Base-by-base conservation (phyloP, 2,113 vertebrate genomes). In the Hippopotamus amphibius region DNA sequence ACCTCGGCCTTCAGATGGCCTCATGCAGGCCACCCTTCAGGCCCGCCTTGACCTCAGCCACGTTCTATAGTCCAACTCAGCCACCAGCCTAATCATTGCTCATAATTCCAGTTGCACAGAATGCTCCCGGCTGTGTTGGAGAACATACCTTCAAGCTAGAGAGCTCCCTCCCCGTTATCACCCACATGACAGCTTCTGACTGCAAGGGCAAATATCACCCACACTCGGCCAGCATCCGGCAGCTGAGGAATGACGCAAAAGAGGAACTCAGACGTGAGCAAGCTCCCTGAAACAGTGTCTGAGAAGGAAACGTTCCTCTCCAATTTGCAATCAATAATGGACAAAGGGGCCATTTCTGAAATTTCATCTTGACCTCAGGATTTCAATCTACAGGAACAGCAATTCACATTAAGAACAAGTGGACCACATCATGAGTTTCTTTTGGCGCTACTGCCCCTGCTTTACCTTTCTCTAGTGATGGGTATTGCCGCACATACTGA, bases 121-220 rank as follows among this genome's bases (percentile, higher is more conserved):
- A 88, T 0, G 3, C 21, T 57, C 41, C 41, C 30, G 71, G 46
- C 65, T 8, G 3, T 37, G 5, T 19, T 84, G 66, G 37, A 87
- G 53, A 88, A 89, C 14, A 41, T 2, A 24, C 21, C 41, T n/a
- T 55, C 65, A 24, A 13, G 11, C 28, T 72, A 65, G 16, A 68
- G 15, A 53, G 53, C 19, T 53, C 46, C 53, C 46, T 37, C 43
- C 6, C 15, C 7, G 37, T 65, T 76, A 11, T 57, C 46, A 76
- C 24, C 22, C 30, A 96, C 80, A 46, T 53, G 37, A 86, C 15
- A 68, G 19, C 13, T 37, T 28, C 50, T 24, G 30, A 28, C 30
- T 15, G 4, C 17, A 82, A 0, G 5, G 4, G 11, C 3, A 80
- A 61, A 57, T 4, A 55, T 1, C 22, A 6, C 46, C 0, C 0